Evolutionary conservation across 2,797 vertebrate genomes (phyloP).

Genomic region (Pantherophis alleghaniensis): DNA sequence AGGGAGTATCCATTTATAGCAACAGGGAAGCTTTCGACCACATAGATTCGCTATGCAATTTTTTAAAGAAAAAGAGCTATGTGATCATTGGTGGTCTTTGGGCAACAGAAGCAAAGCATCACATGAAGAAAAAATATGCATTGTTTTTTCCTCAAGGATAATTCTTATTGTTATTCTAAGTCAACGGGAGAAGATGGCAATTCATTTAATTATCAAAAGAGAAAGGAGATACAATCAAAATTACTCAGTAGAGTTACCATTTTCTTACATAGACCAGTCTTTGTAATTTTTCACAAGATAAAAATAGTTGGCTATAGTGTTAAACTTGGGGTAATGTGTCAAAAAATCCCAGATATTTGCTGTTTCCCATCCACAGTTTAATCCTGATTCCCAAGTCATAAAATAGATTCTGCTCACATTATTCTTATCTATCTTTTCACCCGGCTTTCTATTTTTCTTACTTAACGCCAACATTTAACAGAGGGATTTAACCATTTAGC

Average conservation of each 20-base stretch:
- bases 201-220: not conserved
- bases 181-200: not conserved
- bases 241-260: not conserved
- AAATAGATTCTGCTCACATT: not conserved
- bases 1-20: not conserved
- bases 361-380: not conserved
- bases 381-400: not conserved
- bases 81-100: too few relatives aligned
- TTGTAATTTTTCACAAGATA: not conserved
- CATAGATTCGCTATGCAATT: not conserved
- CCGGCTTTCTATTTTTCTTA: not conserved
- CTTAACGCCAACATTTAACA: not conserved
- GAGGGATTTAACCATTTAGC: not conserved
- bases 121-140: not conserved
- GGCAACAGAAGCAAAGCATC: not conserved
- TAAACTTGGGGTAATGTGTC: not conserved
- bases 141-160: not conserved
- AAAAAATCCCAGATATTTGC: not conserved
- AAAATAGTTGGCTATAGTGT: not conserved
- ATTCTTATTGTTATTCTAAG: not conserved
- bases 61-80: not conserved
- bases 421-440: not conserved
- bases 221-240: not conserved
- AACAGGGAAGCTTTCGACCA: not conserved
- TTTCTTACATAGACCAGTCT: not conserved